These are phyloP conservation scores for Ptychadena robeensis DNA, from an alignment of 2,797 vertebrate genomes.

Conservation along the genomic window DNA sequence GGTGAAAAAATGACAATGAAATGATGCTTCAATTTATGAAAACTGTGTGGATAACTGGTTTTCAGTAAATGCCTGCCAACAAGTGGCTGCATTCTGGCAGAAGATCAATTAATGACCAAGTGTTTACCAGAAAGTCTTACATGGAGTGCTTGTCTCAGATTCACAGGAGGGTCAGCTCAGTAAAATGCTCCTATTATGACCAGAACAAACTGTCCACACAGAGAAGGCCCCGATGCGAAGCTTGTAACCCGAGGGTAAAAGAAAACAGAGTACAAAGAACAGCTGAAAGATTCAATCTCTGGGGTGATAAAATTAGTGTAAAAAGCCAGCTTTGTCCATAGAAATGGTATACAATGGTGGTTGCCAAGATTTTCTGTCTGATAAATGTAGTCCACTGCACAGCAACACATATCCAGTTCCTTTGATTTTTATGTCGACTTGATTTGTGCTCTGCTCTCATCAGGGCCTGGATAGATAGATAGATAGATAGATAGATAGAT, in stretches of 20 bases:
- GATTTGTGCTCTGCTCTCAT: background rate
- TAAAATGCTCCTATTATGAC: constrained; percentile 54
- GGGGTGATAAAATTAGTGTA: constrained; percentile 45
- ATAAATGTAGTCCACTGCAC: constrained; percentile 15
- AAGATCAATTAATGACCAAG: constrained; percentile 57
- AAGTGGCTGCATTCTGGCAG: constrained; percentile 51
- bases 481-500: no score
- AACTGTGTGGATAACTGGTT: constrained; percentile 40
- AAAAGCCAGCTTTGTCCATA: constrained; percentile 51
- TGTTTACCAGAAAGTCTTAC: constrained; percentile 57
- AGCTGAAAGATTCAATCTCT: constrained; percentile 50
- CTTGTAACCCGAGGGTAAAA: constrained; percentile 51
- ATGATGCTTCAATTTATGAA: constrained; percentile 39
- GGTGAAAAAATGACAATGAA: constrained; percentile 47
- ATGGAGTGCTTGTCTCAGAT: constrained; percentile 52
- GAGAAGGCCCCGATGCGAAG: constrained; percentile 22
- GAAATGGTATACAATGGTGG: constrained; percentile 40
- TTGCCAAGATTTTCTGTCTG: constrained; percentile 42
- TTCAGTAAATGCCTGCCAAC: constrained; percentile 47
- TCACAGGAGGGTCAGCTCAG: constrained; percentile 48
- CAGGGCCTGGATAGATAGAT: background rate
- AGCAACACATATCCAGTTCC: background rate
- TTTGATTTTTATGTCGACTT: background rate
- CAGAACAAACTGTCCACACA: constrained; percentile 56
- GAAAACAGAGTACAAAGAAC: constrained; percentile 50